Conservation (phyloP, 2,113 vertebrate genomes). For the Copsychus sechellarum region DNA sequence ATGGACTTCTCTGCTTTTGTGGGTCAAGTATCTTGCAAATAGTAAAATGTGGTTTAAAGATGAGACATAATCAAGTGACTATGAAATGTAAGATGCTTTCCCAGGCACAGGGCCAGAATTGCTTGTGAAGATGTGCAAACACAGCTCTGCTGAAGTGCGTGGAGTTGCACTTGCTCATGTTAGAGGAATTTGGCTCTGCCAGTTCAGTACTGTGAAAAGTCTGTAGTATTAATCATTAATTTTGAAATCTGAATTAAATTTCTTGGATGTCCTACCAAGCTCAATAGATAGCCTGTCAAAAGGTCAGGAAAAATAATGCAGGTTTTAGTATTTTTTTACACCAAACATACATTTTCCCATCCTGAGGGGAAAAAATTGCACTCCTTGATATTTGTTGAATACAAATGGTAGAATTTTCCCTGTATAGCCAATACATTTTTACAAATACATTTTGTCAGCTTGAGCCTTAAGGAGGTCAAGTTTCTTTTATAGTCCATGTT, state of each 20-base stretch:
- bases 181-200: not conserved
- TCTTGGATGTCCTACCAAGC: not conserved
- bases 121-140: not conserved
- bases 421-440: not conserved
- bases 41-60: constrained; percentile 57
- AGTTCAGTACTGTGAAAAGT: not conserved
- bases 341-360: not conserved
- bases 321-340: not conserved
- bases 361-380: not conserved
- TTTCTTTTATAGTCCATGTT: not conserved
- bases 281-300: not conserved
- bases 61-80: constrained; percentile 66
- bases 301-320: not conserved
- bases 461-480: not conserved
- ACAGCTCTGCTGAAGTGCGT: not conserved
- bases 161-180: not conserved
- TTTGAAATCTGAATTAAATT: not conserved
- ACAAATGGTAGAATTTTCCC: not conserved
- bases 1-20: constrained; percentile 6
- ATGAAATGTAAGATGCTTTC: constrained; percentile 52
- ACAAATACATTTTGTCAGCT: not conserved
- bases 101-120: constrained; percentile 16
- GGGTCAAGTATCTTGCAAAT: constrained; percentile 55
- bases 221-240: not conserved
- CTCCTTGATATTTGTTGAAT: not conserved